A percentile compares a stretch with the other conserved stretches of the same genome.
These are phyloP conservation scores for Oreochromis aureus DNA, from an alignment of 2,113 vertebrate species.

Conservation along the genomic window DNA sequence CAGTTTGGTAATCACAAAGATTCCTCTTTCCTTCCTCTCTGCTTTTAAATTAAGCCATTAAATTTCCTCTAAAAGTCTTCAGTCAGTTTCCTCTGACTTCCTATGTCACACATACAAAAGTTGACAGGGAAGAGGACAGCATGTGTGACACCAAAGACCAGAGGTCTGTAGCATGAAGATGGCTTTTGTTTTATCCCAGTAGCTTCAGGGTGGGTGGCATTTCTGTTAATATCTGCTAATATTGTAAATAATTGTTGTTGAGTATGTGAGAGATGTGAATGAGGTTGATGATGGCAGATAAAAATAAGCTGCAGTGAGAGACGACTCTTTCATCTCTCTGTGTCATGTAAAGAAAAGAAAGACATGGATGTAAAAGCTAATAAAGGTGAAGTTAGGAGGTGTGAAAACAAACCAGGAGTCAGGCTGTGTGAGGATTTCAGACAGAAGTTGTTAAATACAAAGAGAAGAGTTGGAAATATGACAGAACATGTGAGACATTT, in stretches of 20 bases:
- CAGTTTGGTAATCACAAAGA: neutral
- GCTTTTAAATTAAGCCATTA: neutral
- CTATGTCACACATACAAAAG: neutral
- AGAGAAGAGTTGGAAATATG: neutral
- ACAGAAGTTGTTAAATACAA: neutral
- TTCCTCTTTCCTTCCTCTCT: neutral
- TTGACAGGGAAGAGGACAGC: neutral
- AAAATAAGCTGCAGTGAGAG: neutral
- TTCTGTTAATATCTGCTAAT: neutral
- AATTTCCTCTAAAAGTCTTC: neutral
- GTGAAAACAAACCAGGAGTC: neutral
- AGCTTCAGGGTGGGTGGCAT: neutral
- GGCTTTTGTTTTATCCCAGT: neutral
- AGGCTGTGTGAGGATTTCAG: neutral
- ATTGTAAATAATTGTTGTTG: neutral
- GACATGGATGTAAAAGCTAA: neutral
- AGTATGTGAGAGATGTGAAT: neutral
- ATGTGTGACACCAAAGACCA: neutral
- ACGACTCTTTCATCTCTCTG: neutral
- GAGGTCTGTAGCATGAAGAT: neutral
- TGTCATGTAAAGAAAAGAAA: neutral
- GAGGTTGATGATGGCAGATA: neutral
- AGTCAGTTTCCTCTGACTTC: neutral
- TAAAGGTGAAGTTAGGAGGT: neutral
- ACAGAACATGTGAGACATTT: neutral